Base-by-base conservation (phyloP, 2,113 vertebrate species). In the Cryptoleucopteryx plumbea region DNA sequence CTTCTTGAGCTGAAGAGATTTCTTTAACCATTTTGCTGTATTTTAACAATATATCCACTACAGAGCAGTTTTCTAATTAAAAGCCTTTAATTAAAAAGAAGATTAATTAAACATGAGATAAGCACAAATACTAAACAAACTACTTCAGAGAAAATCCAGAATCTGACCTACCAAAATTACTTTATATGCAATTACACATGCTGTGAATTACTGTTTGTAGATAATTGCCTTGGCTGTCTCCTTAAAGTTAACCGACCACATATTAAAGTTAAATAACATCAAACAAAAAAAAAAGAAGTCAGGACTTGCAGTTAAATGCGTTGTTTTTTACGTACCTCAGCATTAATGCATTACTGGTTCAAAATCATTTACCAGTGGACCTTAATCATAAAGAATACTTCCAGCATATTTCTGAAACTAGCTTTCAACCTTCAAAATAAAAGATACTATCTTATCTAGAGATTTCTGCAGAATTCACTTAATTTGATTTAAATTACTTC, bases 211-310 rank as follows among this genome's bases (percentile, higher is more conserved):
- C 92, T 91, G 86, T 94, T 94, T 93, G 96, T 89, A 97, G 95
- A 95, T 98, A 98, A 98, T 82, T 98, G 94, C 97, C 83, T 96
- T 89, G 53, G 96, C 95, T 97, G 79, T 93, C 96, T 92, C 93
- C 96, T 96, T 94, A 77, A 81, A 87, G 86, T 95, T 97, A 96
- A 95, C 91, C 45, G 3, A 97, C 72, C 55, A 75, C 91, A 80
- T 65, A 91, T 73, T 65, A 83, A 96, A 96, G 75, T 94, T 96
- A 96, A 97, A 94, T 91, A 97, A 95, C 75, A 92, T 3, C 72
- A 93, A 96, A 88, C n/a, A 34, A 86, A 67, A 86, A 95, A 95
- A 94, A 86, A 50, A 47, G 21, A 75, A 65, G 56, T 73, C 25
- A 42, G 4, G 80, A 91, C 66, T 59, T 71, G 86, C 83, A 91